Evolutionary conservation across 1,140 invertebrate species (phyloP), one percentile per base, ranked within the genome.

Genomic region (Wiebesia pumilae): DNA sequence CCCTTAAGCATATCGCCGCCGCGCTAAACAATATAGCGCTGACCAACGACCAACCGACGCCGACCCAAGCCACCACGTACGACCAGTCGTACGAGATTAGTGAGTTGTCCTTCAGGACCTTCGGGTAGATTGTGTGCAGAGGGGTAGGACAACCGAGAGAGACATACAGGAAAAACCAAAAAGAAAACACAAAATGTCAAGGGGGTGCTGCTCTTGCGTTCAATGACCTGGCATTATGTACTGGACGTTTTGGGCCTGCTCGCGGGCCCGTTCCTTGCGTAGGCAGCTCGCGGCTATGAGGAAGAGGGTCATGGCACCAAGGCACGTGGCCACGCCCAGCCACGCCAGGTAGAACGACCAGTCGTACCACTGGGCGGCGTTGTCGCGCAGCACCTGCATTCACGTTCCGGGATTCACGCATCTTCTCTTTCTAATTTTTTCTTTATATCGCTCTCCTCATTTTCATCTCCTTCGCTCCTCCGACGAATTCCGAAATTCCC

Each of bases 1-100:
- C 97, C 92, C 97, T 95, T 93, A 98, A 96, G 94, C 98, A 98
- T 94, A 98, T 97, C 90, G 98, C 98, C 89, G 97, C 97, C 89
- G 97, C 97, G 89, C 97, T 97, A 94, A 98, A 97, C 92, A 98
- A 95, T 92, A 98, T 97, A 94, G 98, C 97, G 89, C 97, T 97
- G 90, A 98, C 94, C 89, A 98, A 95, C 90, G 97, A 96, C 94
- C 97, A 96, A 90, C 96, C 97, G 90, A 98, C 97, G 93, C 97
- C 98, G 94, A 98, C 97, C 98, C 98, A 98, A 94, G 97, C 97
- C 90, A 98, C 95, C 95, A 98, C 97, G 95, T 98, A 98, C 89
- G 97, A 98, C 98, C 98, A 98, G 94, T 98, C 98, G 95, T 98
- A 98, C 94, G 96, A 96, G 92, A 97, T 95, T 94, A 97, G 95